phyloP scores from a whole-genome alignment of 2,888 invertebrate genomes.

The Noctua janthe region DNA sequence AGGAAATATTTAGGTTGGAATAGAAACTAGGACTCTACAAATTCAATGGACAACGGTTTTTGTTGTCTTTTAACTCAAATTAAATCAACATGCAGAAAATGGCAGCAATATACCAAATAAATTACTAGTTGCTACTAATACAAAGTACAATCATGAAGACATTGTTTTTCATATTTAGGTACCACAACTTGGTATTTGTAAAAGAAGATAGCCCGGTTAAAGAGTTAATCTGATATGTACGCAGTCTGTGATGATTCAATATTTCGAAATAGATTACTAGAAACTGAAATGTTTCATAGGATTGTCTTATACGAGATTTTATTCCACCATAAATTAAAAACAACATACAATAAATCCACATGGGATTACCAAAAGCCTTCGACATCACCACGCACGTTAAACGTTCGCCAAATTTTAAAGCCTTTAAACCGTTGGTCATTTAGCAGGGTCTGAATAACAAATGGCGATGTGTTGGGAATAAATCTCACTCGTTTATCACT shows the following conservation, averaged over 20 bases:
- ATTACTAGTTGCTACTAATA: neutral
- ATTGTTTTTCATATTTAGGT: neutral
- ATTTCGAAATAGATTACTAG: neutral
- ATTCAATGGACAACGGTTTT: neutral
- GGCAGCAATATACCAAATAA: neutral
- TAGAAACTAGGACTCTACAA: neutral
- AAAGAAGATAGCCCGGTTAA: neutral
- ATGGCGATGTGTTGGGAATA: conserved; percentile 80
- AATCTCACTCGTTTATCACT: conserved; percentile 86
- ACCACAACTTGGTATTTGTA: neutral
- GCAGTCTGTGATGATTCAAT: neutral
- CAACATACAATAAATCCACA: neutral
- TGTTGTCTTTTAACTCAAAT: neutral
- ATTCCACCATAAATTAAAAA: neutral
- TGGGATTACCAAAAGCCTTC: conserved; percentile 63
- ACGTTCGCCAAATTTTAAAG: conserved; percentile 75
- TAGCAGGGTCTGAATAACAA: conserved; percentile 82
- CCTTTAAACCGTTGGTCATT: conserved; percentile 77
- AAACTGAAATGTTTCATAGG: neutral
- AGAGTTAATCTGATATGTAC: neutral
- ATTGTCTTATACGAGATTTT: neutral
- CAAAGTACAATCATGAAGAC: neutral
- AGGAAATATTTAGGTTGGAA: neutral
- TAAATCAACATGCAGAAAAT: neutral
- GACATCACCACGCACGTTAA: conserved; percentile 73